A percentile compares a stretch with the other conserved stretches of the same genome.
Conservation (phyloP, 1,140 invertebrate genomes). For the Anastrepha obliqua region DNA sequence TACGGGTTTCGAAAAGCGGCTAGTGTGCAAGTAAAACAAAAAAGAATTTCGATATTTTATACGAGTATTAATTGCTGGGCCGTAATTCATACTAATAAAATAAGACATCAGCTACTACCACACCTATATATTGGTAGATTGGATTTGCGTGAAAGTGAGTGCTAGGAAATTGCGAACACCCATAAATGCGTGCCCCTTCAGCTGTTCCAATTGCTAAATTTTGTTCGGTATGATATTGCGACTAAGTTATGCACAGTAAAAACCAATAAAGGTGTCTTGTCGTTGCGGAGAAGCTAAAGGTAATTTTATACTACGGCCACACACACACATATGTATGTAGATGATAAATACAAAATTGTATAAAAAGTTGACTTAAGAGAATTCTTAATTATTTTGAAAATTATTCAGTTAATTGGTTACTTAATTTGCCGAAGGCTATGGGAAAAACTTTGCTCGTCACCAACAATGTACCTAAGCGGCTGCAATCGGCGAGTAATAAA, state of each 20-base stretch:
- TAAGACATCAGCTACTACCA: not conserved
- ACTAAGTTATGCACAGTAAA: not conserved
- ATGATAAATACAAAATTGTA: too few species aligned
- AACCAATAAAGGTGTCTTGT: not conserved
- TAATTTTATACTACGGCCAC: not conserved
- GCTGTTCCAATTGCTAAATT: not conserved
- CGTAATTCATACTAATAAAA: not conserved
- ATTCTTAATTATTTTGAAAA: too few species aligned
- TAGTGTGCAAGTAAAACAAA: conserved; percentile 11
- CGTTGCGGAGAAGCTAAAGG: not conserved
- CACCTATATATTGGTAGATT: not conserved
- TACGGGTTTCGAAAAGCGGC: not conserved
- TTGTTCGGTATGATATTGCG: not conserved
- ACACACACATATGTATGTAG: too few species aligned
- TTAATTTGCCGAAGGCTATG: too few species aligned
- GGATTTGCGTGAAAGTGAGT: not conserved
- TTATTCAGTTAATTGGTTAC: too few species aligned
- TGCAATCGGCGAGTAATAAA: too few species aligned
- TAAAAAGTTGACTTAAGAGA: too few species aligned
- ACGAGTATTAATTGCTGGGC: not conserved
- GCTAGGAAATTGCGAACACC: not conserved
- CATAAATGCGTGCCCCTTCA: not conserved
- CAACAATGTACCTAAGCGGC: too few species aligned
- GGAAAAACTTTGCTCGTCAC: too few species aligned
- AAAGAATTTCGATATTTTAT: not conserved